Evolutionary conservation across 2,113 vertebrate genomes (phyloP).

Genomic region (Erpornis zantholeuca): DNA sequence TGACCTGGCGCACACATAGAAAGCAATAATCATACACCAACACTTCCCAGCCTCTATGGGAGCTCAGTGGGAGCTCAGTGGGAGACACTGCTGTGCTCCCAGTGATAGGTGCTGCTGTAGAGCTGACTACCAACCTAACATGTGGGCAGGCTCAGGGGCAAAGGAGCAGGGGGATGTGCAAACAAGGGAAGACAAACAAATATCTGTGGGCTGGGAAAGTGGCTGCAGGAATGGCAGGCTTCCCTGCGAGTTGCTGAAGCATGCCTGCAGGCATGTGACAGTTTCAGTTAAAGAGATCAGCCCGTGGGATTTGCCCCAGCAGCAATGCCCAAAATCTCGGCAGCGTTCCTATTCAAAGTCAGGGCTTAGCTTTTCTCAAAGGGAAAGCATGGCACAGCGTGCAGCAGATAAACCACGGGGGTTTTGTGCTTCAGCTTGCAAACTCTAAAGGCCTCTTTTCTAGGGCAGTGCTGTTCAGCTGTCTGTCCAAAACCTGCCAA

Average conservation of each 20-base stretch:
- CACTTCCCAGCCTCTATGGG: fast-evolving
- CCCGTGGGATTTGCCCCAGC: neutral
- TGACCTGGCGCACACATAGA: neutral
- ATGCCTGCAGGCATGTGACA: neutral
- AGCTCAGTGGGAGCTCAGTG: neutral
- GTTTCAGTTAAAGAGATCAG: neutral
- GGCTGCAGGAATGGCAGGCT: neutral
- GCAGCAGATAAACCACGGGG: neutral
- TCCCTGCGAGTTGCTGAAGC: neutral
- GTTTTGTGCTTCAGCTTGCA: neutral
- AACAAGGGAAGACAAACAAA: neutral
- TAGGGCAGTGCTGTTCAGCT: neutral
- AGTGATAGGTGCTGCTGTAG: neutral
- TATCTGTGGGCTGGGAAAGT: neutral
- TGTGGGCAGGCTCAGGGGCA: fast-evolving
- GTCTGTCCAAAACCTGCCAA: neutral
- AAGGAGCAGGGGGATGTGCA: neutral
- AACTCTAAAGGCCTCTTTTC: neutral
- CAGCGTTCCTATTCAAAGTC: neutral
- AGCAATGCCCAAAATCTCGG: neutral
- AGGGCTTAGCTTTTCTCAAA: neutral
- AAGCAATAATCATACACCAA: neutral
- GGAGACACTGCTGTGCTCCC: neutral
- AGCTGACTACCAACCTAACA: neutral
- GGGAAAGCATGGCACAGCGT: neutral